These are phyloP conservation scores for Schizaphis graminum DNA, from an alignment of 2,888 invertebrate genomes.

Conservation along the genomic window DNA sequence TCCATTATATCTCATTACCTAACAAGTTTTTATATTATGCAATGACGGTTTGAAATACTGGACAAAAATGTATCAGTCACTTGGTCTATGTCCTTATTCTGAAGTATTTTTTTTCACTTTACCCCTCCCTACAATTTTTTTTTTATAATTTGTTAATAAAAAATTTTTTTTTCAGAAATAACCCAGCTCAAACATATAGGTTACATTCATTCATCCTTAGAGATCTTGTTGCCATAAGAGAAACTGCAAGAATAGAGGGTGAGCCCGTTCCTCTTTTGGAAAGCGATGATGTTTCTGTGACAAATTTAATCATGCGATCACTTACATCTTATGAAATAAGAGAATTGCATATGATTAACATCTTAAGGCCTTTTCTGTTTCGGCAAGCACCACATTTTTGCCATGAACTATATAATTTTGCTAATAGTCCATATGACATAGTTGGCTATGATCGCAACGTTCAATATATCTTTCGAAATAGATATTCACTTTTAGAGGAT, in stretches of 20 bases:
- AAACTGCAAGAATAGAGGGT: neutral
- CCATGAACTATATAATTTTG: conserved; percentile 89
- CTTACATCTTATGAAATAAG: conserved; percentile 39
- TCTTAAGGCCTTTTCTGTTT: conserved; percentile 74
- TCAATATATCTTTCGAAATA: neutral
- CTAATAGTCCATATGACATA: conserved; percentile 89
- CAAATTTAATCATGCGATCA: conserved; percentile 10
- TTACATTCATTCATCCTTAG: conserved; percentile 90
- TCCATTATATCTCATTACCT: neutral
- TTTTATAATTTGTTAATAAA: neutral
- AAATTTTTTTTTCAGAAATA: conserved; percentile 75
- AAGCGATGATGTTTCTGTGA: neutral
- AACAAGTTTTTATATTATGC: neutral
- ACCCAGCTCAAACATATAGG: conserved; percentile 85
- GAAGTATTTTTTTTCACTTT: neutral
- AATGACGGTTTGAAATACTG: neutral
- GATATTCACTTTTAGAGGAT: neutral
- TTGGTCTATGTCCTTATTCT: neutral
- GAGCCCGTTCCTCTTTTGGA: too few relatives aligned
- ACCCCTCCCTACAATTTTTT: neutral
- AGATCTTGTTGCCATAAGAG: conserved; percentile 75
- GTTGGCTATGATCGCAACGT: conserved; percentile 79
- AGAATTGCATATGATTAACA: neutral
- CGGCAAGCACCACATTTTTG: conserved; percentile 86
- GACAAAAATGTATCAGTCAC: neutral